Evolutionary conservation across 1,140 invertebrate genomes (phyloP), one percentile per base, ranked within the genome.

Genomic region (Pygmarrhopalites habei): DNA sequence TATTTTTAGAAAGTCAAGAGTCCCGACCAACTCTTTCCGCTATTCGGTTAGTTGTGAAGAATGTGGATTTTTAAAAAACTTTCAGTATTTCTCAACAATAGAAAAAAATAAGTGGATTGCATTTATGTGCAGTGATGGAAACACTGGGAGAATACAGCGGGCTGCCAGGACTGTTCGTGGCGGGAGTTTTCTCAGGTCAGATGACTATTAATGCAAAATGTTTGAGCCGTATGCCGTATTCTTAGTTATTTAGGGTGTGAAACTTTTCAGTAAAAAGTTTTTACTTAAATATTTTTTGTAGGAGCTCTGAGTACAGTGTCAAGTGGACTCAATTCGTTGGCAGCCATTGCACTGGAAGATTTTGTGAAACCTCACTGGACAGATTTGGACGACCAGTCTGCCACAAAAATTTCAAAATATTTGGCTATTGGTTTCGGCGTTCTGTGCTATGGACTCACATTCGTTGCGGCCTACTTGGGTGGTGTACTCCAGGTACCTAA

Each of bases 301-400:
- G n/a, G n/a, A n/a, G n/a, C n/a, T n/a, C 15, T n/a, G n/a, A 94
- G 91, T 71, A 95, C 93, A 2, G 88, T 96, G 1, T 92, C 92
- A 0, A 91, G 90, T 25, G 90, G 91, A 0, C 75, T 95, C 49
- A 95, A 95, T 74, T 93, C 92, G 0, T 76, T 96, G 49, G 86
- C 92, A 0, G 92, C 93, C 0, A 88, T 95, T 2, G 88, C 88
- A 2, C 86, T 90, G 1, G 69, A 71, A 46, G 69, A 71, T 35
- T 62, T 71, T 53, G 30, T 66, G 10, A 59, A 60, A n/a, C 19
- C 41, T 4, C 60, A 25, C 12, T 71, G n/a, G 23, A 35, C 43
- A 29, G 55, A 71, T 41, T 28, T 71, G 2, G 58, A 55, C 2
- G 69, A 71, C 21, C 17, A 67, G 43, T 46, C 25, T 41, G 72